Evolutionary conservation across 2,113 vertebrate species (phyloP).

Genomic region (Charina bottae): DNA sequence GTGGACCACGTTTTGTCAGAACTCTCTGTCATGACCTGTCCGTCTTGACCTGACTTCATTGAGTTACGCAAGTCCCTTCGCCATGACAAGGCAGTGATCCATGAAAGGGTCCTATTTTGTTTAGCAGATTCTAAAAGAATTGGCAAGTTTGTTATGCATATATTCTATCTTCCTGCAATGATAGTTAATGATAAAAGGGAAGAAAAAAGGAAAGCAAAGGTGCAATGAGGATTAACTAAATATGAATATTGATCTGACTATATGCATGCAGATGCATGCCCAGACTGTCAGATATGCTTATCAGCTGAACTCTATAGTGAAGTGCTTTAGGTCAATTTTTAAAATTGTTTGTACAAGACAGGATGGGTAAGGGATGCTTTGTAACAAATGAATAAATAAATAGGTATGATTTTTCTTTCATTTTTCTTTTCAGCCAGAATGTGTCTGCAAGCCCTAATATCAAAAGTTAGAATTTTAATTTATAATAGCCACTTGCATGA

Average conservation of each 20-base stretch:
- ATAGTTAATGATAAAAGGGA: background rate
- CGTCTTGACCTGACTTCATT: too few species aligned
- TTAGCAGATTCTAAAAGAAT: slow-evolving; percentile 38
- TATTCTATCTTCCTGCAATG: background rate
- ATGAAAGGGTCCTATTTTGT: too few species aligned
- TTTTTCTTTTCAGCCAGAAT: background rate
- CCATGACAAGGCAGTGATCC: too few species aligned
- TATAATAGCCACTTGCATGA: background rate
- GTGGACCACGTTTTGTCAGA: too few species aligned
- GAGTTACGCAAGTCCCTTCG: too few species aligned
- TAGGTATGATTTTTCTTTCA: too few species aligned
- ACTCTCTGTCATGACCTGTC: too few species aligned
- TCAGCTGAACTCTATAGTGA: background rate
- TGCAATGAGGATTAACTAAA: background rate
- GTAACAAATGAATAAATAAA: background rate
- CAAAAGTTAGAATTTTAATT: background rate
- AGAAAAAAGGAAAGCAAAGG: background rate
- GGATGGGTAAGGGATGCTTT: background rate
- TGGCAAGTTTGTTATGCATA: background rate
- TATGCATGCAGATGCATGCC: background rate
- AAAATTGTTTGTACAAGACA: background rate
- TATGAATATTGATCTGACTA: background rate
- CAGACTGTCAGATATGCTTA: background rate
- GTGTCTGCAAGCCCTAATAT: background rate
- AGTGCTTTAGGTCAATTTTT: background rate